A percentile compares a stretch with the other conserved stretches of the same genome.
These are phyloP conservation scores for Aphyosemion australe DNA, from an alignment of 2,113 vertebrate genomes.

Conservation along the genomic window DNA sequence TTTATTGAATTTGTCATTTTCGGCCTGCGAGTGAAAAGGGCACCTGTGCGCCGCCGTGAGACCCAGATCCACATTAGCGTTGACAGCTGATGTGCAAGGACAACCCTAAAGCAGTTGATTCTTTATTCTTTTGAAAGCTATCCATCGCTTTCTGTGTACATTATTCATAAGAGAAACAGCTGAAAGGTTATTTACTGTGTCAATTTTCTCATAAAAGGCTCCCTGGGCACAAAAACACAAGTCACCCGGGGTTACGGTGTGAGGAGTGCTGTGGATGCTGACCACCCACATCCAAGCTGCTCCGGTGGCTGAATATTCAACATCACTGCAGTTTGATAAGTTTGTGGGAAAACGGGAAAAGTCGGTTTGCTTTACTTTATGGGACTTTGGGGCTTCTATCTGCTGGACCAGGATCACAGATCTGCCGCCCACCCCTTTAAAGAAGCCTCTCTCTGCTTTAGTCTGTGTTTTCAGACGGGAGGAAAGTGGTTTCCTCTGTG, in stretches of 20 bases:
- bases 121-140: conserved; percentile 48
- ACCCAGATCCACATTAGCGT: conserved; percentile 58
- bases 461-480: conserved; percentile 35
- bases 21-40: conserved; percentile 72
- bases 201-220: conserved; percentile 65
- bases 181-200: conserved; percentile 65
- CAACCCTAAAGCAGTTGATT: conserved; percentile 59
- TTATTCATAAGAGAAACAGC: conserved; percentile 67
- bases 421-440: conserved; percentile 48
- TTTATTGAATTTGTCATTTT: conserved; percentile 83
- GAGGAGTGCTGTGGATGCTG: conserved; percentile 46
- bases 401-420: conserved; percentile 37
- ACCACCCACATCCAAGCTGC: conserved; percentile 72
- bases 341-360: conserved; percentile 72
- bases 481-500: conserved; percentile 62
- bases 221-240: conserved; percentile 24
- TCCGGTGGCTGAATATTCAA: conserved; percentile 72
- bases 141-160: conserved; percentile 49
- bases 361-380: conserved; percentile 45
- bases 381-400: conserved; percentile 33
- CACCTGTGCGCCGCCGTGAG: conserved; percentile 74
- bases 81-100: conserved; percentile 74
- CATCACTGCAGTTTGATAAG: conserved; percentile 58
- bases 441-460: conserved; percentile 24
- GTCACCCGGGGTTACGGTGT: conserved; percentile 49